Conservation (phyloP, 2,113 vertebrate species). For the Lanius ludovicianus region DNA sequence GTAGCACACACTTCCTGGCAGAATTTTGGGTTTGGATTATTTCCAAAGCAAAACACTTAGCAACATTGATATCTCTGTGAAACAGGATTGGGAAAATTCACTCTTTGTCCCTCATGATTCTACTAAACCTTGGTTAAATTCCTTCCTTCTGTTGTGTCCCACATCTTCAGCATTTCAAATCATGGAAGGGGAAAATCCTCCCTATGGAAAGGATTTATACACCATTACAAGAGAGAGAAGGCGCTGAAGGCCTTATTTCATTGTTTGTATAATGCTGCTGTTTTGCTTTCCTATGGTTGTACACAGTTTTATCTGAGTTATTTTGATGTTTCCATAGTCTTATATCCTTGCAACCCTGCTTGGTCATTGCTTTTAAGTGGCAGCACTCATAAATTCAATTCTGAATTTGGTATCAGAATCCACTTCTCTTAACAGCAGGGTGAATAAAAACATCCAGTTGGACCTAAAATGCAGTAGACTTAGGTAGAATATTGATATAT, state of each 20-base stretch:
- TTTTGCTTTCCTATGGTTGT: not conserved
- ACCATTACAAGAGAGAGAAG: not conserved
- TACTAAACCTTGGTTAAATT: not conserved
- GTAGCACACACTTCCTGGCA: not conserved
- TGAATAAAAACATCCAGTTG: not conserved
- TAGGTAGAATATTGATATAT: not conserved
- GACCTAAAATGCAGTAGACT: not conserved
- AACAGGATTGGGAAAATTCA: not conserved
- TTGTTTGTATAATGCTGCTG: not conserved
- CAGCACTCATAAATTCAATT: not conserved
- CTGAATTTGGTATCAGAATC: not conserved
- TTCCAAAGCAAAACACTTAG: not conserved
- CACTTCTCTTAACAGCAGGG: not conserved
- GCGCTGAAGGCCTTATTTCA: not conserved
- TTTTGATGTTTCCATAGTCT: constrained; percentile 7
- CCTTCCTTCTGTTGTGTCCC: not conserved
- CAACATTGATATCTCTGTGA: not conserved
- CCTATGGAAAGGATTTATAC: not conserved
- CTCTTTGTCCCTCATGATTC: not conserved
- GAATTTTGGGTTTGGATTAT: not conserved
- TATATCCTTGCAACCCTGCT: not conserved
- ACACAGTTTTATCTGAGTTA: not conserved
- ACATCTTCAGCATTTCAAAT: not conserved
- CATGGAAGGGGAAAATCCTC: not conserved
- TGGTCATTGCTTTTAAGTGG: not conserved